Conservation (phyloP, 2,888 invertebrate species). For the Antheraea assamensis region DNA sequence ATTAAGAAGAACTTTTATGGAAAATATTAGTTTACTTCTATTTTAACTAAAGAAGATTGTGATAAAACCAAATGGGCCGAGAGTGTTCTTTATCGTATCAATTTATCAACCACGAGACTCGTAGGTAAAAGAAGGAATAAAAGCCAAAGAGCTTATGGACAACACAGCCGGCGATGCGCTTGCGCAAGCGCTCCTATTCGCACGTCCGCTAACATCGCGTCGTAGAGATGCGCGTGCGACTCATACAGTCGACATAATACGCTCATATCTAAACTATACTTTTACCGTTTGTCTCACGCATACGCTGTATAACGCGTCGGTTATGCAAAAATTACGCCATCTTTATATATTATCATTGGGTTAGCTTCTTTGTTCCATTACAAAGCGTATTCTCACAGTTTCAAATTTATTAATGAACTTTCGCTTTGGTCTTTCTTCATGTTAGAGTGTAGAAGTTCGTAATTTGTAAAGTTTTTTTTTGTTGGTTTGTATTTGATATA, state of each 20-base stretch:
- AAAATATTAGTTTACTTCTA: not conserved
- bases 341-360: conserved; percentile 37
- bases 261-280: conserved; percentile 35
- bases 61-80: not conserved
- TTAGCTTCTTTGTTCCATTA: conserved; percentile 47
- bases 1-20: not conserved
- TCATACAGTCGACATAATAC: conserved; percentile 9
- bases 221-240: conserved; percentile 39
- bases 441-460: not conserved
- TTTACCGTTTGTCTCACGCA: conserved; percentile 50
- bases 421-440: conserved; percentile 15
- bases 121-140: conserved; percentile 49
- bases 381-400: conserved; percentile 49
- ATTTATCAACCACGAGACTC: conserved; percentile 50
- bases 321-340: conserved; percentile 69
- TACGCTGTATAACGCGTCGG: conserved; percentile 35
- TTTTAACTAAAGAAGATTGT: not conserved
- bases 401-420: conserved; percentile 29
- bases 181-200: conserved; percentile 71
- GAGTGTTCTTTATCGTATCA: conserved; percentile 42
- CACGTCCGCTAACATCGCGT: conserved; percentile 38
- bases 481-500: no score
- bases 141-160: conserved; percentile 22
- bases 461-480: not conserved
- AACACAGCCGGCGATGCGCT: conserved; percentile 39